Evolutionary conservation across 2,113 vertebrate species (phyloP).

Genomic region (Thamnophis sirtalis): DNA sequence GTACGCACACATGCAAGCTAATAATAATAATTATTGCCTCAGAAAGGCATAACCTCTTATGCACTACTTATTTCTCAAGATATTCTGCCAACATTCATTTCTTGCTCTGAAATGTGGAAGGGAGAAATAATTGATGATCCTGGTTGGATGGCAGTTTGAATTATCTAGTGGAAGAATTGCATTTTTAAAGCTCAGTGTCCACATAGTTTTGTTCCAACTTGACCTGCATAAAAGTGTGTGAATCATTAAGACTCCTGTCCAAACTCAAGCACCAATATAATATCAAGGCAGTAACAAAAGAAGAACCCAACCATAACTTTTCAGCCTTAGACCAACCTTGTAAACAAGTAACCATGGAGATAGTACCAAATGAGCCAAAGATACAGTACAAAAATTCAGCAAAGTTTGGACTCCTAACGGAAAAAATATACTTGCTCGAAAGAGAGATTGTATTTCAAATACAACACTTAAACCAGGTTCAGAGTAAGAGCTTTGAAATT

Average conservation of each 20-base stretch:
- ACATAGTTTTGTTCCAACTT: constrained; percentile 62
- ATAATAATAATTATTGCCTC: constrained; percentile 40
- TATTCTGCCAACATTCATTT: constrained; percentile 20
- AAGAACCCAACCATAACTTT: constrained; percentile 75
- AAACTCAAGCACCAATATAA: constrained; percentile 68
- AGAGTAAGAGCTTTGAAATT: constrained; percentile 37
- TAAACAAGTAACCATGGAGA: constrained; percentile 81
- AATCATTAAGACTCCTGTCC: constrained; percentile 63
- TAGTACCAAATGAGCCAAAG: constrained; percentile 66
- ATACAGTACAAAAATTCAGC: constrained; percentile 53
- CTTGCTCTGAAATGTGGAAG: constrained; percentile 42
- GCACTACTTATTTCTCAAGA: constrained; percentile 24
- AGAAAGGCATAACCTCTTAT: constrained; percentile 33
- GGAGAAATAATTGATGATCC: constrained; percentile 42
- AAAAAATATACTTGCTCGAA: constrained; percentile 47
- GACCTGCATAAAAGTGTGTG: constrained; percentile 63
- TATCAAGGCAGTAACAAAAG: constrained; percentile 75
- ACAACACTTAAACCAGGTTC: constrained; percentile 38
- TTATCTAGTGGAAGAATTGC: constrained; percentile 52
- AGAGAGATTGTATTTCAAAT: constrained; percentile 26
- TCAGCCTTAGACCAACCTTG: constrained; percentile 69
- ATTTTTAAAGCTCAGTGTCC: constrained; percentile 50
- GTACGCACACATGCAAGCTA: background rate
- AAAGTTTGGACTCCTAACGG: constrained; percentile 59
- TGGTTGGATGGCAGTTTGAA: constrained; percentile 61